Evolutionary conservation across 2,797 vertebrate genomes (phyloP).

Genomic region (Eidolon dupreanum): DNA sequence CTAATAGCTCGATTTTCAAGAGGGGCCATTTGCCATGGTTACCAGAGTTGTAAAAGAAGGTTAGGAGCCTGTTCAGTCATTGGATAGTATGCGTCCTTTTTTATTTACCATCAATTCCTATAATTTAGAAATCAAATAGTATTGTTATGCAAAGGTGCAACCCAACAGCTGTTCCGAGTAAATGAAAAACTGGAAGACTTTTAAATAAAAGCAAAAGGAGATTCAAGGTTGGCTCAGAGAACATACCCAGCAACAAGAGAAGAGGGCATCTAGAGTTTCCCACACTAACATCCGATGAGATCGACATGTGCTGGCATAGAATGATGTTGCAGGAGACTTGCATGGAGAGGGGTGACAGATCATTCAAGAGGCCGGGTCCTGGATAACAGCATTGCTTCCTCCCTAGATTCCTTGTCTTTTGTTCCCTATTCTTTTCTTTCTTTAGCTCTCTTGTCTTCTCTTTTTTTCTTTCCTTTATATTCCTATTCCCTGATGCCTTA

Average conservation of each 20-base stretch:
- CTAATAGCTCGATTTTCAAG: background rate
- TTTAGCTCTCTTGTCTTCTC: background rate
- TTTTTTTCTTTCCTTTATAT: background rate
- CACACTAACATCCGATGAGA: background rate
- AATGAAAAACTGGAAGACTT: background rate
- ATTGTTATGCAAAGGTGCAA: background rate
- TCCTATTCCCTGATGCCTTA: background rate
- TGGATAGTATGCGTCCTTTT: background rate
- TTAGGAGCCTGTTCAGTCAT: background rate
- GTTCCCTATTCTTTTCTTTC: background rate
- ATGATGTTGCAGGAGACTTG: background rate
- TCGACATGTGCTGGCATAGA: fast-evolving
- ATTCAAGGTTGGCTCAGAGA: background rate
- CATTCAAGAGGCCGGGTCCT: background rate
- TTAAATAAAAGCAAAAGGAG: background rate
- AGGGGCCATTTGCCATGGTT: background rate
- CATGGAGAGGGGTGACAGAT: fast-evolving
- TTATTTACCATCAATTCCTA: background rate
- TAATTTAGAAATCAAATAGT: background rate
- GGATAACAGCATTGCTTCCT: background rate
- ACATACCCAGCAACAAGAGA: background rate
- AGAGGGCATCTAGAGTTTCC: background rate
- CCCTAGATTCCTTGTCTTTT: background rate
- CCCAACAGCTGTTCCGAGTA: background rate
- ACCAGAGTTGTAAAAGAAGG: background rate